Conservation (phyloP, 37 sponge, comb jelly and placozoan genomes). For the Diacarnus erythraeanus region DNA sequence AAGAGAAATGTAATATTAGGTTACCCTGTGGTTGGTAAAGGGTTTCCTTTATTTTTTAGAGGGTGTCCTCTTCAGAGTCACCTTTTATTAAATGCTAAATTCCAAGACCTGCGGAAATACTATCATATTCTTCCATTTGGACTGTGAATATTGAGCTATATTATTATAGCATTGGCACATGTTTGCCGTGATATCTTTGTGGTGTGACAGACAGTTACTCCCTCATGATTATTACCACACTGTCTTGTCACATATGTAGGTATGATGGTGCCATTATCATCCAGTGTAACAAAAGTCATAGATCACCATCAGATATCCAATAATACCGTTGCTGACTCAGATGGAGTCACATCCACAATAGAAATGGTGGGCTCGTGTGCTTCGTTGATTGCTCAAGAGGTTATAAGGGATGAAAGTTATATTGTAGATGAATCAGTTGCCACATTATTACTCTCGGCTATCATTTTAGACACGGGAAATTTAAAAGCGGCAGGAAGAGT, state of each 20-base stretch:
- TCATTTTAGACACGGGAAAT: slow-evolving; percentile 73
- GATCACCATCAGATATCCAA: slow-evolving; percentile 68
- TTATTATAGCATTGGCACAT: not conserved
- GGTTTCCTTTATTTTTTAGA: no score
- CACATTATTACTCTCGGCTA: slow-evolving; percentile 60
- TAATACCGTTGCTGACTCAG: not conserved
- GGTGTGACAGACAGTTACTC: not conserved
- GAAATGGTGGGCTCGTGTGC: slow-evolving; percentile 73
- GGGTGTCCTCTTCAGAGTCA: no score
- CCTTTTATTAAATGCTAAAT: no score
- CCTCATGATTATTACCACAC: no score
- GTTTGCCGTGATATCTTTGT: not conserved
- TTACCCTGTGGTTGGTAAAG: no score
- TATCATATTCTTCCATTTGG: no score
- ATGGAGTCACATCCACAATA: slow-evolving; percentile 8
- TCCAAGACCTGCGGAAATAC: no score
- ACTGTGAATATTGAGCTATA: not conserved
- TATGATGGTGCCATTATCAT: not conserved
- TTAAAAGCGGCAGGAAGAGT: slow-evolving; percentile 26
- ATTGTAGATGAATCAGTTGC: slow-evolving; percentile 16
- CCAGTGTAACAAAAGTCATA: slow-evolving; percentile 49
- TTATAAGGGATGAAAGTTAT: slow-evolving; percentile 21
- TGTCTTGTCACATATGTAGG: slow-evolving; percentile 10
- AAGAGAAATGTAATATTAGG: no score
- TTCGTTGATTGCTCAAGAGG: slow-evolving; percentile 48